These are phyloP conservation scores for Craniophora ligustri DNA, from an alignment of 2,888 invertebrate genomes.

Conservation along the genomic window DNA sequence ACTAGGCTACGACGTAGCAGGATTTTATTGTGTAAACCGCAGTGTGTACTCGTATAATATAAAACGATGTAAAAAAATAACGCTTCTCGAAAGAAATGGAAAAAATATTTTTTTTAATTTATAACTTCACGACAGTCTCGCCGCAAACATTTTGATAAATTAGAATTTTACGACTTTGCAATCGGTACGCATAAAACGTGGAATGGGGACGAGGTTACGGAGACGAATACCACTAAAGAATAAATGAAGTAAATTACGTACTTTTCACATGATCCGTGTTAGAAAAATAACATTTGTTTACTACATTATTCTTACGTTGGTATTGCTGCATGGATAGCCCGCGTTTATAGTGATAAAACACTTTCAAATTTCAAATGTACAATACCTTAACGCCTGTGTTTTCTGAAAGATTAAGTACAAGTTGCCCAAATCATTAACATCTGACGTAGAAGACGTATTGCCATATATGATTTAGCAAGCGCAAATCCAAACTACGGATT, in stretches of 20 bases:
- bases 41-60: not conserved
- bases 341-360: too few species aligned
- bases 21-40: too few species aligned
- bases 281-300: not conserved
- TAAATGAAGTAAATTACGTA: constrained; percentile 8
- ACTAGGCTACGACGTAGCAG: not conserved
- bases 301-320: not conserved
- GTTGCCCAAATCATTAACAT: too few species aligned
- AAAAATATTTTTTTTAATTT: too few species aligned
- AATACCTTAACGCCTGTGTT: too few species aligned
- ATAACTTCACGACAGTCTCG: not conserved
- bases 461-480: too few species aligned
- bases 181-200: constrained; percentile 5
- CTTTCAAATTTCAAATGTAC: too few species aligned
- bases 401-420: too few species aligned
- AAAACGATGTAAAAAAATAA: not conserved
- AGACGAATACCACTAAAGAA: constrained; percentile 5
- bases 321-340: not conserved
- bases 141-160: not conserved
- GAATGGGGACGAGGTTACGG: constrained; percentile 30
- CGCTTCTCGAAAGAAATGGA: not conserved
- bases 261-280: not conserved
- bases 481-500: too few species aligned
- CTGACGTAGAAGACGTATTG: too few species aligned
- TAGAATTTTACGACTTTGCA: not conserved